A percentile compares a stretch with the other conserved stretches of the same genome.
These are phyloP conservation scores for Achroia grisella DNA, from an alignment of 1,140 invertebrate genomes.

Conservation along the genomic window DNA sequence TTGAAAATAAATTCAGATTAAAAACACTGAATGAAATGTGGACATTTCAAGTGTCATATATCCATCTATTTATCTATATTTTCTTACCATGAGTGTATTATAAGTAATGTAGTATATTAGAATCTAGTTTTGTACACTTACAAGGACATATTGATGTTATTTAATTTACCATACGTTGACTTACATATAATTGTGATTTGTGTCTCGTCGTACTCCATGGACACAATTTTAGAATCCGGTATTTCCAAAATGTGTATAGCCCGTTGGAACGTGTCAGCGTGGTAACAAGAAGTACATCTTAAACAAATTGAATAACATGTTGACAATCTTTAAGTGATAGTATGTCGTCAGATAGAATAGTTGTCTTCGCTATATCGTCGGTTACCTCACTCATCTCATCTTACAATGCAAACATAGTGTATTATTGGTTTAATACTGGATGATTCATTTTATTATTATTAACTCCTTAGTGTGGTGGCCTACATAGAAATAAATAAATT, in stretches of 20 bases:
- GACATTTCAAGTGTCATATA: neutral
- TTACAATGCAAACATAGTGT: too few relatives aligned
- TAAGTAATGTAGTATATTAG: too few relatives aligned
- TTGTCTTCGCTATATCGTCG: neutral
- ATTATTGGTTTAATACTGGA: too few relatives aligned
- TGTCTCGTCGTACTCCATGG: slow-evolving; percentile 2
- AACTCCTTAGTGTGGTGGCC: too few relatives aligned
- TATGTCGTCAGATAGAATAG: neutral
- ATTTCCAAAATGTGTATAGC: slow-evolving; percentile 55
- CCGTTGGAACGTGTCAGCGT: slow-evolving; percentile 55
- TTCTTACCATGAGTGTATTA: too few relatives aligned
- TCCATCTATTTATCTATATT: neutral
- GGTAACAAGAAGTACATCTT: slow-evolving; percentile 67
- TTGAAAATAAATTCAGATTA: too few relatives aligned
- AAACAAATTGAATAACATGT: slow-evolving; percentile 10
- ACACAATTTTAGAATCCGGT: slow-evolving; percentile 33
- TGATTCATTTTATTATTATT: too few relatives aligned
- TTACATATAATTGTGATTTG: slow-evolving; percentile 31
- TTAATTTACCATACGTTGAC: neutral
- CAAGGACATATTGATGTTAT: neutral
- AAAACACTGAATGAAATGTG: too few relatives aligned
- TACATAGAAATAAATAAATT: too few relatives aligned
- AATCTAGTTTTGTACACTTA: neutral
- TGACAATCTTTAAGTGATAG: too few relatives aligned
- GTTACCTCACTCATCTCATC: too few relatives aligned